A percentile compares a stretch with the other conserved stretches of the same genome.
These are phyloP conservation scores for Cotesia glomerata DNA, from an alignment of 1,140 invertebrate species.

Conservation along the genomic window DNA sequence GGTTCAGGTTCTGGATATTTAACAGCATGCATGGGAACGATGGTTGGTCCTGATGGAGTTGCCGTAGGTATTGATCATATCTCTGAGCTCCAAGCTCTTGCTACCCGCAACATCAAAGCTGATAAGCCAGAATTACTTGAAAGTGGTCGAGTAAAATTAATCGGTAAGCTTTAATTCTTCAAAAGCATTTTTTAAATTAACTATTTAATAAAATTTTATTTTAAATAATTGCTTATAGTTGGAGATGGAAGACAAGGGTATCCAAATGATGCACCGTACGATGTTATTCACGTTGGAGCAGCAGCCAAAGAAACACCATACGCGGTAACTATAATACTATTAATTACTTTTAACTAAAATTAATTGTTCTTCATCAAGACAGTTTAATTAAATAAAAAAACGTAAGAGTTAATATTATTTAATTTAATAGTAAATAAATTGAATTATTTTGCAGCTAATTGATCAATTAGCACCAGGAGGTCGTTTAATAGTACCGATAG, in stretches of 20 bases:
- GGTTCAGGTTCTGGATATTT: constrained; percentile 96
- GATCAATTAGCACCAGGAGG: constrained; percentile 83
- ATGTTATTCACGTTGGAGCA: constrained; percentile 94
- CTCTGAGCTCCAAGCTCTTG: constrained; percentile 78
- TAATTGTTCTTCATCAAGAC: no score
- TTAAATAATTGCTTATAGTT: constrained; percentile 57
- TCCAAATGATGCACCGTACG: constrained; percentile 76
- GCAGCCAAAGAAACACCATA: constrained; percentile 81
- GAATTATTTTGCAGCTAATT: constrained; percentile 64
- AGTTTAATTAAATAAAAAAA: no score
- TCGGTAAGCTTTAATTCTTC: constrained; percentile 65
- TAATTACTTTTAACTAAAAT: neutral
- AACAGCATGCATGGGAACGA: constrained; percentile 91
- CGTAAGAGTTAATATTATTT: no score
- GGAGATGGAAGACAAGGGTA: constrained; percentile 88
- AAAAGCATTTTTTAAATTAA: neutral
- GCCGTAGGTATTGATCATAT: constrained; percentile 95
- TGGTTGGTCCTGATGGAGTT: constrained; percentile 80
- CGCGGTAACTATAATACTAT: constrained; percentile 63
- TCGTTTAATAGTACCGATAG: constrained; percentile 90
- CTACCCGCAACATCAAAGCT: constrained; percentile 78
- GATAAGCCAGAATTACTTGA: constrained; percentile 75
- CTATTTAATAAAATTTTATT: no score
- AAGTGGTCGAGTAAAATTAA: constrained; percentile 71
- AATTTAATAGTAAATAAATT: neutral